A percentile compares a stretch with the other conserved stretches of the same genome.
phyloP scores from a whole-genome alignment of 1,140 invertebrate genomes.

The Sycophaga agraensis region DNA sequence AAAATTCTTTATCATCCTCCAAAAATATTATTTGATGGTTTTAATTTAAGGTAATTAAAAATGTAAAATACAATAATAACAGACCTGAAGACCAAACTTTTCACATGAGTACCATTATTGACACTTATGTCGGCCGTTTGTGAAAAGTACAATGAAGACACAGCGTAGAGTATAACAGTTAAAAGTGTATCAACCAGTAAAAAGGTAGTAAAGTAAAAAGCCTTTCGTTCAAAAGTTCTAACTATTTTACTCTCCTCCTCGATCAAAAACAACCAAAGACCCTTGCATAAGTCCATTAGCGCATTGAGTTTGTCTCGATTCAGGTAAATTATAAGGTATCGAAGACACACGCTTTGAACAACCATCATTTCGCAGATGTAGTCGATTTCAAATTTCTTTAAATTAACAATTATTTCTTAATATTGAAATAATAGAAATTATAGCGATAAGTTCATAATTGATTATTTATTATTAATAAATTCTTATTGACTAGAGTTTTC shows the following conservation, averaged over 20 bases:
- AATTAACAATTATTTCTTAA: neutral
- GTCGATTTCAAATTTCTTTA: neutral
- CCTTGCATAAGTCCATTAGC: neutral
- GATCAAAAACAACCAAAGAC: neutral
- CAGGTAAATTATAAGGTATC: neutral
- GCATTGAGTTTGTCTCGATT: neutral
- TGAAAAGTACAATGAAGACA: no score
- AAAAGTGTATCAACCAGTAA: neutral
- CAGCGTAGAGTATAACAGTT: neutral
- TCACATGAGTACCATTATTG: no score
- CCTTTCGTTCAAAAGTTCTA: neutral
- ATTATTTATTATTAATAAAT: no score
- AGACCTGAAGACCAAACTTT: no score
- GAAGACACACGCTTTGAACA: neutral
- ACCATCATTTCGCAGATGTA: constrained; percentile 3
- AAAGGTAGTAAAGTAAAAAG: neutral
- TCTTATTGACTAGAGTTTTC: no score
- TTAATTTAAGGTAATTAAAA: no score
- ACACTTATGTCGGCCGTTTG: no score
- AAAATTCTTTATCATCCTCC: no score
- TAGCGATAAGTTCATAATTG: no score
- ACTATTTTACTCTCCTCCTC: neutral
- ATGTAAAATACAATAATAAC: no score
- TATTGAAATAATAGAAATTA: no score
- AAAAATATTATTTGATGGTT: no score